Evolutionary conservation across 2,113 vertebrate species (phyloP), one percentile per base, ranked within the genome.

Genomic region (Tautogolabrus adspersus): DNA sequence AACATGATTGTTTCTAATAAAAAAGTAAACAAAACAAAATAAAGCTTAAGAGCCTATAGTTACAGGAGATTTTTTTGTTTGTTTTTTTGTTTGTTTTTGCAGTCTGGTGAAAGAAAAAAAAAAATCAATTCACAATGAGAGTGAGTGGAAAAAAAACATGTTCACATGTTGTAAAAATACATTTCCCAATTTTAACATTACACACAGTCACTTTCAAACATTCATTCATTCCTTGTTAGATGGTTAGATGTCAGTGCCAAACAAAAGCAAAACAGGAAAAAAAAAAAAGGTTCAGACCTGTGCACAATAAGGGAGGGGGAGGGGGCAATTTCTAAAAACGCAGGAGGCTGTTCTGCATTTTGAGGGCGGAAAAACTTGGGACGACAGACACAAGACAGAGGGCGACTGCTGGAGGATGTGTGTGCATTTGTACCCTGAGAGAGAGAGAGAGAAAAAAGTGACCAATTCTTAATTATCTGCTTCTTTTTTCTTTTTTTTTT

Each of bases 1-100:
- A 95, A 95, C 94, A 95, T 95, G 94, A 95, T 95, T 95, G 94
- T 95, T 95, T 95, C 94, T 95, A 95, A 95, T 95, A 95, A 93
- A 94, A 95, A 95, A 94, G 91, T 93, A 94, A 94, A 95, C 92
- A 94, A 94, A 94, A 91, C 82, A 92, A 94, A 94, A 92, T 91
- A 94, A 94, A 95, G 93, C 94, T 95, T 94, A 94, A 95, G 93
- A 95, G 94, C 91, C 94, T 95, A 34, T 34, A 95, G 94, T 93
- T 94, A 95, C 94, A 95, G 89, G 91, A 91, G 85, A 59, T 75
- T 70, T 82, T 87, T 88, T 83, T 91, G 86, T 68, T 81, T 76
- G 51, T 71, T 77, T 85, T 63, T 88, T 77, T 86, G 66, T 68
- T 80, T 55, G 85, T 94, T 95, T 94, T 94, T 94, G 93, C 93